phyloP scores from a whole-genome alignment of 2,113 vertebrate genomes.

The Antechinus stuartii region DNA sequence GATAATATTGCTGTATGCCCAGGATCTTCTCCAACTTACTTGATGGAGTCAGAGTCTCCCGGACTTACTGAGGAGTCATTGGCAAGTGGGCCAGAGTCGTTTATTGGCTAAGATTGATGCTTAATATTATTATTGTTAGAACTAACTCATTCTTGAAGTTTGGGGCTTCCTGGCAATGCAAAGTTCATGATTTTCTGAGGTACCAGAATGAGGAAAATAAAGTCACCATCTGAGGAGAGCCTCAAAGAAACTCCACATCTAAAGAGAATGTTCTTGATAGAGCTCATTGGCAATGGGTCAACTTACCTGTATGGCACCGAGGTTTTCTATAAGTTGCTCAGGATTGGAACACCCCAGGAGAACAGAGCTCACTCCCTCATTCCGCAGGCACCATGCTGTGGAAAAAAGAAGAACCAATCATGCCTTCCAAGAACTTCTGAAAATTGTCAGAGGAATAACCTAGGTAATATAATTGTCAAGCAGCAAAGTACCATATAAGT shows the following conservation, averaged over 20 bases:
- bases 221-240: neutral
- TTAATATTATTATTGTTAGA: neutral
- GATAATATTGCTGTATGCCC: neutral
- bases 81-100: neutral
- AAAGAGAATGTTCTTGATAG: neutral
- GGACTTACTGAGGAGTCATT: neutral
- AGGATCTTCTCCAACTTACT: neutral
- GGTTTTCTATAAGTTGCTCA: constrained; percentile 97
- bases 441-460: neutral
- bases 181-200: neutral
- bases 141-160: neutral
- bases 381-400: constrained; percentile 97
- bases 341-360: constrained; percentile 96
- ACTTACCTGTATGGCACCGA: constrained; percentile 97
- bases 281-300: neutral
- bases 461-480: neutral
- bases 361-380: constrained; percentile 98
- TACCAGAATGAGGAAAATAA: neutral
- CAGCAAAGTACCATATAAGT: neutral
- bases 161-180: neutral
- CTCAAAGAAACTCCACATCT: neutral
- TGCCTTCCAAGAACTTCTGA: neutral
- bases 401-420: constrained; percentile 49
- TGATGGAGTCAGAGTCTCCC: neutral
- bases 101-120: neutral